phyloP scores from a whole-genome alignment of 2,797 vertebrate species.

The Pipistrellus pipistrellus region DNA sequence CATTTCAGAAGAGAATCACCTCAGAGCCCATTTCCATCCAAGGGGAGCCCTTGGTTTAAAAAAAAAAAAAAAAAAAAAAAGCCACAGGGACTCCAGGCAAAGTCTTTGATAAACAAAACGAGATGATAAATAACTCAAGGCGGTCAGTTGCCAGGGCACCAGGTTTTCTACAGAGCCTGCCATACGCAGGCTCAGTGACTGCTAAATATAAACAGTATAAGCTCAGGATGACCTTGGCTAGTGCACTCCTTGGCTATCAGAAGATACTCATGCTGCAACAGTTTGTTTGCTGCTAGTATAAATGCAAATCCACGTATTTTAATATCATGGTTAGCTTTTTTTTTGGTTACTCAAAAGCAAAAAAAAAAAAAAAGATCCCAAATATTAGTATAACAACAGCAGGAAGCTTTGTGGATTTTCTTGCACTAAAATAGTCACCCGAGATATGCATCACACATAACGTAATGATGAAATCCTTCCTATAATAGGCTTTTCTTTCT shows the following conservation, averaged over 20 bases:
- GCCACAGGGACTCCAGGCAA: background rate
- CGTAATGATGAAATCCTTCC: background rate
- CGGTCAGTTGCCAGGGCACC: background rate
- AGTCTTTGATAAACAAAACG: slow-evolving; percentile 54
- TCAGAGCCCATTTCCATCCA: background rate
- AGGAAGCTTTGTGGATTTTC: slow-evolving; percentile 43
- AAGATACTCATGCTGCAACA: background rate
- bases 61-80: background rate
- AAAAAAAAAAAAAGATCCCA: background rate
- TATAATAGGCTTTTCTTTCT: background rate
- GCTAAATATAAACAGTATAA: slow-evolving; percentile 54
- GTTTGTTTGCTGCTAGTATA: slow-evolving; percentile 30
- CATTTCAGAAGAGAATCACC: slow-evolving; percentile 4
- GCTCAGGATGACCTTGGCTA: slow-evolving; percentile 21
- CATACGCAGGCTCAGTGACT: slow-evolving; percentile 13
- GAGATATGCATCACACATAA: background rate
- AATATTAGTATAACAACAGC: slow-evolving; percentile 2
- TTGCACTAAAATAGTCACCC: background rate
- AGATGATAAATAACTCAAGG: slow-evolving; percentile 6
- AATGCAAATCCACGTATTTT: slow-evolving; percentile 61
- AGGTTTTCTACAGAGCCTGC: slow-evolving; percentile 1
- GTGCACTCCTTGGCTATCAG: background rate
- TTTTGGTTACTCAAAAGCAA: slow-evolving; percentile 57
- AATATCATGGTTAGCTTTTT: slow-evolving; percentile 31
- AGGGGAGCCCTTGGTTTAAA: background rate